phyloP scores from a whole-genome alignment of 1,140 invertebrate species.

The Bathynomus jamesi region DNA sequence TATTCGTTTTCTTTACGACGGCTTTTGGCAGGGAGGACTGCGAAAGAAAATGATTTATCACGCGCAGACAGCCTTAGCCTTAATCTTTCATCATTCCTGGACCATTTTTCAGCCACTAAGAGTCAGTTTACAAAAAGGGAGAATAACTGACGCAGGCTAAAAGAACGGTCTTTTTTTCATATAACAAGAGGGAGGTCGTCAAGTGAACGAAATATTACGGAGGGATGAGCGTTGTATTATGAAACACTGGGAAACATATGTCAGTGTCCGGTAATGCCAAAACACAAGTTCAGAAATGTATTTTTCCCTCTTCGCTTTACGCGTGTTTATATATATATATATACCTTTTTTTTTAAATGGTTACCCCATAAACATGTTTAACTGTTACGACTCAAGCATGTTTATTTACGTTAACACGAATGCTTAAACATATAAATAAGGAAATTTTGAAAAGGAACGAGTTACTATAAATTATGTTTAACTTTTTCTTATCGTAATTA shows the following conservation, averaged over 20 bases:
- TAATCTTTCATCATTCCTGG: background rate
- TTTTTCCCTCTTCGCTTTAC: background rate
- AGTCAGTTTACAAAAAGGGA: background rate
- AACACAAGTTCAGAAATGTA: background rate
- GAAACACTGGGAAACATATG: background rate
- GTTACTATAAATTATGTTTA: too few species aligned
- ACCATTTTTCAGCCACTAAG: constrained; percentile 1
- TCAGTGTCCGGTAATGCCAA: background rate
- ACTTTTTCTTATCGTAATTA: background rate
- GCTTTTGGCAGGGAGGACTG: background rate
- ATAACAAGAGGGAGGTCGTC: background rate
- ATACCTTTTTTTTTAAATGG: too few species aligned
- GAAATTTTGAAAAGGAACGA: too few species aligned
- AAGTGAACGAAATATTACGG: background rate
- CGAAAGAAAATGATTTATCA: background rate
- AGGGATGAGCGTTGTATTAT: background rate
- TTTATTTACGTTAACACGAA: too few species aligned
- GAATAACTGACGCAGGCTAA: background rate
- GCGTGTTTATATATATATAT: too few species aligned
- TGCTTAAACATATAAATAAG: too few species aligned
- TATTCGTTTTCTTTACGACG: background rate
- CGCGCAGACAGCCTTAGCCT: background rate
- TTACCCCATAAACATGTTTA: too few species aligned
- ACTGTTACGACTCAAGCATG: too few species aligned
- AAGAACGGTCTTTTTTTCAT: background rate